Base-by-base conservation (phyloP, 2,888 invertebrate genomes). In the Pycnomerus fuliginosus region DNA sequence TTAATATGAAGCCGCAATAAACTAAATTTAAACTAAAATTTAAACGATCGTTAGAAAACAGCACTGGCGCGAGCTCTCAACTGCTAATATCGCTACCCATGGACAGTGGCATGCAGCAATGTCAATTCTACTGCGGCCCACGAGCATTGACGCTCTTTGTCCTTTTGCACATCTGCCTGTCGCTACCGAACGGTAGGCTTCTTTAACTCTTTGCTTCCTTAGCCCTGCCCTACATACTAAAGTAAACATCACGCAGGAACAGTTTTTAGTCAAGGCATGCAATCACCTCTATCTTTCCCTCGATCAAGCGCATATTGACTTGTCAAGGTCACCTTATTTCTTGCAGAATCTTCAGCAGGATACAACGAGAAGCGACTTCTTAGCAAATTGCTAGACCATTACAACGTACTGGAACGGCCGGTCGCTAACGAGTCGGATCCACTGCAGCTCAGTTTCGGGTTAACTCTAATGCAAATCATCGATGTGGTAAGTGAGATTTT, bases 391-490 rank as follows among this genome's bases (percentile, higher is more conserved):
- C 82, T 93, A 76, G 90, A 90, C 78, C 82, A 87, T 74, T 94
- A 94, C 84, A 93, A 94, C 82, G 89, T 89, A 72, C 80, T 93
- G 78, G 94, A 93, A 80, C 83, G 94, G 72, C 92, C 92, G 68
- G 93, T 93, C 73, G 87, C 90, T 76, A 94, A 94, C 80, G 93
- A 94, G 82, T 92, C 92, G 76, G 93, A 94, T 77, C 90, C 93
- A 71, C 83, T 94, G 73, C 87, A 88, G 80, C 85, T 94, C 76
- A 92, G 90, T 80, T 93, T 94, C 80, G 93, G 93, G 76, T 86
- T 94, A 78, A 94, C 93, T 73, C 85, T 94, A 76, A 92, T 92
- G 90, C 94, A 94, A 83, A 94, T 94, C 78, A 94, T 94, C 76
- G 93, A 94, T 81, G 93, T 94, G 85, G 93, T 94, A 80, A 84